These are phyloP conservation scores for Nymphalis c-album DNA, from an alignment of 2,888 invertebrate species.

Conservation along the genomic window DNA sequence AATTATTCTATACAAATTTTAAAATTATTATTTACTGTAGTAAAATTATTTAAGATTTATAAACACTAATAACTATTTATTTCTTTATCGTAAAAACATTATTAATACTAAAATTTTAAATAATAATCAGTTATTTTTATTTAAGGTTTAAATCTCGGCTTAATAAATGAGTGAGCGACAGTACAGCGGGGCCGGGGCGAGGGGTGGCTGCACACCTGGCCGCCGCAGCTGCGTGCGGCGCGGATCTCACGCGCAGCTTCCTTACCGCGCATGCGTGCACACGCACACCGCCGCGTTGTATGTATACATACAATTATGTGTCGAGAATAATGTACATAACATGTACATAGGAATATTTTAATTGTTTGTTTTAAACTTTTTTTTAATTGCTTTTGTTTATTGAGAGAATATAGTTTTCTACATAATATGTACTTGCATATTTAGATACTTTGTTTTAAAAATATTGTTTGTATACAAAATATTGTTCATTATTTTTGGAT, in stretches of 20 bases:
- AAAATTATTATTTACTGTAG: too few relatives aligned
- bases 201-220: slow-evolving; percentile 76
- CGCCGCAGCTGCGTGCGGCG: slow-evolving; percentile 78
- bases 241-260: slow-evolving; percentile 81
- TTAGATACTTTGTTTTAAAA: too few relatives aligned
- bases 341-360: slow-evolving; percentile 5
- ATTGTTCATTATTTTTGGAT: too few relatives aligned
- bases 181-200: slow-evolving; percentile 57
- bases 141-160: slow-evolving; percentile 15
- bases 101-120: not conserved
- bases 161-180: slow-evolving; percentile 37
- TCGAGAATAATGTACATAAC: not conserved
- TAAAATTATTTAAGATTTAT: too few relatives aligned
- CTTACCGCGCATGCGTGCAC: slow-evolving; percentile 72
- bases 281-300: slow-evolving; percentile 46
- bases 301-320: slow-evolving; percentile 14
- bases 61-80: too few relatives aligned
- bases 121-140: not conserved
- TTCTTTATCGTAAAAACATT: too few relatives aligned
- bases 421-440: too few relatives aligned
- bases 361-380: not conserved
- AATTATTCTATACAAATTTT: too few relatives aligned
- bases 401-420: too few relatives aligned
- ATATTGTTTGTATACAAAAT: too few relatives aligned
- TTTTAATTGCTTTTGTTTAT: too few relatives aligned